Evolutionary conservation across 2,888 invertebrate genomes (phyloP), one percentile per base, ranked within the genome.

Genomic region (Lasioglossum villosulum): DNA sequence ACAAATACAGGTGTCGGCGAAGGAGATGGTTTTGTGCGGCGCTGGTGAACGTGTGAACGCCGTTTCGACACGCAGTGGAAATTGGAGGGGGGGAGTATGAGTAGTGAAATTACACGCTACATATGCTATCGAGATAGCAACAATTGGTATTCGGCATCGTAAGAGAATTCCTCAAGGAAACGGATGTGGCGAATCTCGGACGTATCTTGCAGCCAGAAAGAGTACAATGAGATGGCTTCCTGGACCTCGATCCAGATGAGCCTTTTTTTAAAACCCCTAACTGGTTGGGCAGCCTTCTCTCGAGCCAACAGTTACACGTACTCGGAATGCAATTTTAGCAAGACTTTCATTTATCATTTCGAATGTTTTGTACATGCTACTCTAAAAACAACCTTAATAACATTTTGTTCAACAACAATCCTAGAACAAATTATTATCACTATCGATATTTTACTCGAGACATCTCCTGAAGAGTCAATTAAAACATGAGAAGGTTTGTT

Each of bases 1-100:
- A 71, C 75, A 82, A 82, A 80, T 48, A 82, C 75, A 82, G 81
- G 71, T 83, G 70, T 75, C 68, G 68, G 23, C 4, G 16, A 27
- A 48, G 63, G 59, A 39, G 59, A 48, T 10, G 37, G 68, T 37
- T 70, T 19, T 10, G 16, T 8, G 34, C 63, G 27, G 45, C 27
- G 27, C 23, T 80, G 74, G 72, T 80, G 56, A 80, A 80, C 70
- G 42, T 70, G 59, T 74, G 34, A 59, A 45, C 37, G 45, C 74
- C 37, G 66, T 59, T n/a, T 56, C 70, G 68, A 48, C 45, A 56
- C 42, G 19, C 45, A 37, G 4, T 45, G 74, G 80, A 82, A 80
- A 74, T 59, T n/a, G n/a, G n/a, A n/a, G 70, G 82, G n/a, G 34
- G 14, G 16, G 70, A 27, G 80, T 27, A 45, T 48, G 74, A 71